phyloP scores from a whole-genome alignment of 1,140 invertebrate species.

The Lordiphosa collinella region DNA sequence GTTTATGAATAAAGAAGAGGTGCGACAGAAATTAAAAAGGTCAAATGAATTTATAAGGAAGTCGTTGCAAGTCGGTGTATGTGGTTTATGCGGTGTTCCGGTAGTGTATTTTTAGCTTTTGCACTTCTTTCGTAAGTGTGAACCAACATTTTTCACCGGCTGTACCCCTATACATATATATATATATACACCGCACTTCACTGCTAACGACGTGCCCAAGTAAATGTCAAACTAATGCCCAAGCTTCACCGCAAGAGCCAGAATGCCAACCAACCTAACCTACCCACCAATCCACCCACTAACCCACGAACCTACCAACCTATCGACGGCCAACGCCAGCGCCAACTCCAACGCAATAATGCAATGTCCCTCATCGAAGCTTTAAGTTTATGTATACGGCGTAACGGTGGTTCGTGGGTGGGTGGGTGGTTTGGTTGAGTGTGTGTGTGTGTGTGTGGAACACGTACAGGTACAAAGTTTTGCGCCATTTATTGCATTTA shows the following conservation, averaged over 20 bases:
- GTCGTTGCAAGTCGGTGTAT: too few relatives aligned
- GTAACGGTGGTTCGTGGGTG: not conserved
- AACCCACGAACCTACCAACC: constrained; percentile 19
- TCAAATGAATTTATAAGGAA: too few relatives aligned
- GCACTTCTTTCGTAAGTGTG: too few relatives aligned
- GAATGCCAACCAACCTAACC: constrained; percentile 16
- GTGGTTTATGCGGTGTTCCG: too few relatives aligned
- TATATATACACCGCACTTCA: constrained; percentile 31
- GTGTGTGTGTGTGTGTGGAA: not conserved
- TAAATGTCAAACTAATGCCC: constrained; percentile 76
- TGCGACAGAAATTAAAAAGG: too few relatives aligned
- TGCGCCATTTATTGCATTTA: constrained; percentile 68
- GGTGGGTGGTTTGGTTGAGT: not conserved
- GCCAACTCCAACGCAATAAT: constrained; percentile 65
- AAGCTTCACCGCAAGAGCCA: constrained; percentile 55
- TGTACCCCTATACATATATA: not conserved
- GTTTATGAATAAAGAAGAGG: too few relatives aligned
- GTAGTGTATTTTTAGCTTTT: too few relatives aligned
- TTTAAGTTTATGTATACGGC: constrained; percentile 56
- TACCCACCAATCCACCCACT: not conserved
- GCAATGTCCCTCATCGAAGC: constrained; percentile 67
- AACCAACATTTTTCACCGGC: not conserved
- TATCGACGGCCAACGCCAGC: constrained; percentile 55
- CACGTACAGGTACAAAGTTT: constrained; percentile 33
- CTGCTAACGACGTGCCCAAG: constrained; percentile 71